These are phyloP conservation scores for Neodon shergylaensis DNA, from an alignment of 2,113 vertebrate species.

Conservation along the genomic window DNA sequence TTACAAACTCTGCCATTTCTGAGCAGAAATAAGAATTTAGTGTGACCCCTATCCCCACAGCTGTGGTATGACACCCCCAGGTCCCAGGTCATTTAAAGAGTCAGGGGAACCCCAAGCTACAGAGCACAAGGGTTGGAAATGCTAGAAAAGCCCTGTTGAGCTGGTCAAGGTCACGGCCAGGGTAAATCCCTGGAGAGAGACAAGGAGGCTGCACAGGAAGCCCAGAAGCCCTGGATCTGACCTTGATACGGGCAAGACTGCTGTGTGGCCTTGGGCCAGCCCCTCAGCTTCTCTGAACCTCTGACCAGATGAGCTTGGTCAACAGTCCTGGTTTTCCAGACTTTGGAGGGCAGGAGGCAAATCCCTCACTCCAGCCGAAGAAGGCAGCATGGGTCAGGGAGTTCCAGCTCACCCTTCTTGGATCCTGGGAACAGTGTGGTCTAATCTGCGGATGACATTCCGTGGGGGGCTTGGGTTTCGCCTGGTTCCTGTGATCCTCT, in stretches of 20 bases:
- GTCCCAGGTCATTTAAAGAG: background rate
- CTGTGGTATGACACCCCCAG: too few relatives aligned
- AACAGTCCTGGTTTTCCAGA: background rate
- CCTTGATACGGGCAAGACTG: background rate
- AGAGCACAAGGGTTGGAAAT: background rate
- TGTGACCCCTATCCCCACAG: background rate
- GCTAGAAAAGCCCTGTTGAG: background rate
- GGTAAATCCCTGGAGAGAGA: background rate
- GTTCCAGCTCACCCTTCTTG: background rate
- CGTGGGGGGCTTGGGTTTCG: constrained; percentile 43
- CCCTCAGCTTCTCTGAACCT: constrained; percentile 34
- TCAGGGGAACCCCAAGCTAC: rapidly evolving
- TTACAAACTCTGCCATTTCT: background rate
- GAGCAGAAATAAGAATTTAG: background rate
- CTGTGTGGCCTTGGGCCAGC: constrained; percentile 5
- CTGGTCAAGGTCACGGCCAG: background rate
- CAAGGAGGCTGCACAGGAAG: background rate
- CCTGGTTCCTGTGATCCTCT: background rate
- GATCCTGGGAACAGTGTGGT: constrained; percentile 57
- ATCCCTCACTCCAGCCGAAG: background rate
- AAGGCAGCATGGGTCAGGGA: background rate
- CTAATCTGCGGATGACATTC: constrained; percentile 71
- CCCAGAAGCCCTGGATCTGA: background rate
- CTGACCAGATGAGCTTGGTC: background rate
- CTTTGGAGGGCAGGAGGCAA: background rate